Conservation (phyloP, 2,797 vertebrate species). For the Cetoscarus ocellatus region DNA sequence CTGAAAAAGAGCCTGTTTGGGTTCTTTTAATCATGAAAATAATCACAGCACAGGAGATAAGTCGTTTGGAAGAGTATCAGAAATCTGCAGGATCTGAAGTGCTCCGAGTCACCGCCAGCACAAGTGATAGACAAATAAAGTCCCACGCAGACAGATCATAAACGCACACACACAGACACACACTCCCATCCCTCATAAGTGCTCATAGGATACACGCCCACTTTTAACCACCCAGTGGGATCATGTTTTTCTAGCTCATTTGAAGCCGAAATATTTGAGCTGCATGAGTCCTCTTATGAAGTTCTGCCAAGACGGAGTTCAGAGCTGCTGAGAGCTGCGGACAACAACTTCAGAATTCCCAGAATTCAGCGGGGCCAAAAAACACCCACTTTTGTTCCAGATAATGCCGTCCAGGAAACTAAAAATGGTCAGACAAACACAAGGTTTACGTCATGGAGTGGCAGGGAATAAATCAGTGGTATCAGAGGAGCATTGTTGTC, state of each 20-base stretch:
- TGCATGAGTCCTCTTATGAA: slow-evolving; percentile 82
- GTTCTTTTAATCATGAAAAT: slow-evolving; percentile 63
- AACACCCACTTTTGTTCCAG: slow-evolving; percentile 75
- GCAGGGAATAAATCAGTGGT: slow-evolving; percentile 1
- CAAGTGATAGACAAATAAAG: slow-evolving; percentile 73
- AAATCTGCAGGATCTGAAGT: slow-evolving; percentile 46
- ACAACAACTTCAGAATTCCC: slow-evolving; percentile 82
- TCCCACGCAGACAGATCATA: slow-evolving; percentile 40
- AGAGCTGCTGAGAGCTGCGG: slow-evolving; percentile 82
- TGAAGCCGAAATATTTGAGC: slow-evolving; percentile 86
- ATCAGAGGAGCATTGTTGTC: neutral
- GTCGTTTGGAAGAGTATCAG: slow-evolving; percentile 51
- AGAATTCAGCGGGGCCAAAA: slow-evolving; percentile 81
- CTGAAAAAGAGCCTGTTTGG: slow-evolving; percentile 52
- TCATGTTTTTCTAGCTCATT: slow-evolving; percentile 84
- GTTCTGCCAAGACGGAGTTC: slow-evolving; percentile 78
- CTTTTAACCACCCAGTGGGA: slow-evolving; percentile 79
- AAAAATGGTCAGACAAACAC: slow-evolving; percentile 44
- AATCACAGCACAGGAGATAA: slow-evolving; percentile 57
- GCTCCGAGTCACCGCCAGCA: slow-evolving; percentile 42
- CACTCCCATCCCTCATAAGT: slow-evolving; percentile 48
- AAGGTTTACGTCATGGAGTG: slow-evolving; percentile 32
- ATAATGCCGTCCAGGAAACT: slow-evolving; percentile 67
- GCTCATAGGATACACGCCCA: slow-evolving; percentile 66
- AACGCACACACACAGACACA: slow-evolving; percentile 40